These are phyloP conservation scores for Aphelocoma californica DNA, from an alignment of 2,797 vertebrate genomes.

Conservation along the genomic window DNA sequence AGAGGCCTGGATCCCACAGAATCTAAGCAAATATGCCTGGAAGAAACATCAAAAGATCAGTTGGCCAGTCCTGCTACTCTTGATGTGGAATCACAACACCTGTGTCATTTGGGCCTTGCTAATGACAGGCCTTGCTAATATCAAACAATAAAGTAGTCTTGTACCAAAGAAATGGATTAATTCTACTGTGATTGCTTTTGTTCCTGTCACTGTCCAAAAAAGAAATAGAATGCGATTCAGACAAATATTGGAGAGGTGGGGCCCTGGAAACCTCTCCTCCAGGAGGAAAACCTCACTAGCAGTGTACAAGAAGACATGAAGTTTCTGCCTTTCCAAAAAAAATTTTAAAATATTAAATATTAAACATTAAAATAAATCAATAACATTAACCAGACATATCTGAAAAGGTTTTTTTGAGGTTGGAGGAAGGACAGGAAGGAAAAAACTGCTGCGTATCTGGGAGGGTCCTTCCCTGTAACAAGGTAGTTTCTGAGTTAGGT, in stretches of 20 bases:
- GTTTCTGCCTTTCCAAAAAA: not conserved
- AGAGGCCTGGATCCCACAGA: not conserved
- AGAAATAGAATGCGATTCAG: not conserved
- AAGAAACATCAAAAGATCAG: not conserved
- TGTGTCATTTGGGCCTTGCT: not conserved
- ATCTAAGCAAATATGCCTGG: not conserved
- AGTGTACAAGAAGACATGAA: not conserved
- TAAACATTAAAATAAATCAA: not conserved
- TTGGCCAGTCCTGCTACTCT: rapidly evolving
- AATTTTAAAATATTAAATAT: not conserved
- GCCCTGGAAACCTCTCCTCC: not conserved
- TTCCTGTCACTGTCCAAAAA: not conserved
- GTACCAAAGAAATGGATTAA: not conserved
- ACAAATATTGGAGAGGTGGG: not conserved
- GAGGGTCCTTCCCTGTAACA: not conserved
- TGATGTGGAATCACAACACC: rapidly evolving
- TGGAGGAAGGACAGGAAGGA: not conserved
- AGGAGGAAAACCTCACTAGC: not conserved
- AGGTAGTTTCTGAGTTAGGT: not conserved
- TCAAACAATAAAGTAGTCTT: not conserved
- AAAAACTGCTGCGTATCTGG: not conserved
- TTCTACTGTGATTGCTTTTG: not conserved
- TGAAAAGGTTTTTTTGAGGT: not conserved
- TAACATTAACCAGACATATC: not conserved
- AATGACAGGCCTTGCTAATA: not conserved